Evolutionary conservation across 2,113 vertebrate species (phyloP).

Genomic region (Syrrhaptes paradoxus): DNA sequence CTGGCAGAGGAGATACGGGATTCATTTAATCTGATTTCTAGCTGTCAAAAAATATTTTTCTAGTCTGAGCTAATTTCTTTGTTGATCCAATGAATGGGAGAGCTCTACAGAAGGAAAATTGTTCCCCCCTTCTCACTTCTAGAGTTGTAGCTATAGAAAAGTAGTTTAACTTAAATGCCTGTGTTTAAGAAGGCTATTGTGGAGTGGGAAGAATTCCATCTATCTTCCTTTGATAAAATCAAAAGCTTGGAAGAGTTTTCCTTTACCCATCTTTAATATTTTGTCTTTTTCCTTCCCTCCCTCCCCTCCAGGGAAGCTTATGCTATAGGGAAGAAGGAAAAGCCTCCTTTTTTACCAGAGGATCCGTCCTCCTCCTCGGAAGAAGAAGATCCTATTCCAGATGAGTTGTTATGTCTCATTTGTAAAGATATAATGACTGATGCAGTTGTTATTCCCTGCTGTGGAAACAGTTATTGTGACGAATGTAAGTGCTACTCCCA

Average conservation of each 20-base stretch:
- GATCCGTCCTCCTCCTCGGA: slow-evolving; percentile 82
- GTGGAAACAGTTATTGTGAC: slow-evolving; percentile 97
- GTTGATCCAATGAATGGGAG: not conserved
- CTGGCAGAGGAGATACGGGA: not conserved
- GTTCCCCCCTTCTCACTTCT: no score
- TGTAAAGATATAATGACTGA: slow-evolving; percentile 94
- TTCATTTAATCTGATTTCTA: not conserved
- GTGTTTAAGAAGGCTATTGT: not conserved
- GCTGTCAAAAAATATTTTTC: not conserved
- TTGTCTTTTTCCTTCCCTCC: not conserved
- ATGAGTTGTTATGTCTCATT: slow-evolving; percentile 92
- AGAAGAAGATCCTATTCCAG: slow-evolving; percentile 88
- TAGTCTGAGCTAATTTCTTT: not conserved
- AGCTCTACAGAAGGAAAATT: not conserved
- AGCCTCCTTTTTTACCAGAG: slow-evolving; percentile 88
- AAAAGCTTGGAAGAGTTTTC: not conserved
- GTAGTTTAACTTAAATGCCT: not conserved
- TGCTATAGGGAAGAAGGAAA: slow-evolving; percentile 95
- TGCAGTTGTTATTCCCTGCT: slow-evolving; percentile 97
- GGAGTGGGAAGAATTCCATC: not conserved
- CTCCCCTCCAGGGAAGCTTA: slow-evolving; percentile 85
- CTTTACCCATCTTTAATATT: not conserved
- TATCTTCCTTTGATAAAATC: not conserved
- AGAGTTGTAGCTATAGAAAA: not conserved
- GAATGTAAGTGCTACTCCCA: slow-evolving; percentile 85